phyloP scores from a whole-genome alignment of 2,113 vertebrate species.

The Rutilus rutilus region DNA sequence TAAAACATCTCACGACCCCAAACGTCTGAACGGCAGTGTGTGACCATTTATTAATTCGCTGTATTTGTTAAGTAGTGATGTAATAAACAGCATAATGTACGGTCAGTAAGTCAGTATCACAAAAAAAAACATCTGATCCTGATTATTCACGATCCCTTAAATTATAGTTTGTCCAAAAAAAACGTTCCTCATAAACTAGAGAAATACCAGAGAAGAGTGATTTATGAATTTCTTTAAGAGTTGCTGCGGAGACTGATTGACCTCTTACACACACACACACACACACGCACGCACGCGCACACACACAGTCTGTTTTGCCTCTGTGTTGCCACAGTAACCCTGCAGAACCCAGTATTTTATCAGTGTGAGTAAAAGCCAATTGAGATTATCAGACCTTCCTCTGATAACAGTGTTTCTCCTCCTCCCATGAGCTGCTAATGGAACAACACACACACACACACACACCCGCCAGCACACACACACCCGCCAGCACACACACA shows the following conservation, averaged over 20 bases:
- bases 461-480: no score
- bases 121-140: neutral
- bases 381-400: conserved; percentile 84
- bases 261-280: conserved; percentile 33
- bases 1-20: neutral
- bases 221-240: conserved; percentile 54
- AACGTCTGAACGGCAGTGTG: no score
- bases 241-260: conserved; percentile 50
- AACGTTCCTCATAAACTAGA: neutral
- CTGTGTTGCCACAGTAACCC: conserved; percentile 74
- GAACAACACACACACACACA: conserved; percentile 64
- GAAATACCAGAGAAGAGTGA: conserved; percentile 29
- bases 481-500: conserved; percentile 25
- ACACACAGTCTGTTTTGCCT: conserved; percentile 56
- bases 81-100: neutral
- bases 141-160: neutral
- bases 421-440: conserved; percentile 85
- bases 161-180: neutral
- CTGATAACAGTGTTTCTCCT: conserved; percentile 88
- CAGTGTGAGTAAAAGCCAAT: conserved; percentile 85
- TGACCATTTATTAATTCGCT: neutral
- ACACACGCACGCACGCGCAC: conserved; percentile 51
- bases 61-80: neutral
- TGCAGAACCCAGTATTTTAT: conserved; percentile 80
- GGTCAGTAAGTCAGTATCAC: neutral